Evolutionary conservation across 2,113 vertebrate genomes (phyloP).

Genomic region (Symphodus melops): DNA sequence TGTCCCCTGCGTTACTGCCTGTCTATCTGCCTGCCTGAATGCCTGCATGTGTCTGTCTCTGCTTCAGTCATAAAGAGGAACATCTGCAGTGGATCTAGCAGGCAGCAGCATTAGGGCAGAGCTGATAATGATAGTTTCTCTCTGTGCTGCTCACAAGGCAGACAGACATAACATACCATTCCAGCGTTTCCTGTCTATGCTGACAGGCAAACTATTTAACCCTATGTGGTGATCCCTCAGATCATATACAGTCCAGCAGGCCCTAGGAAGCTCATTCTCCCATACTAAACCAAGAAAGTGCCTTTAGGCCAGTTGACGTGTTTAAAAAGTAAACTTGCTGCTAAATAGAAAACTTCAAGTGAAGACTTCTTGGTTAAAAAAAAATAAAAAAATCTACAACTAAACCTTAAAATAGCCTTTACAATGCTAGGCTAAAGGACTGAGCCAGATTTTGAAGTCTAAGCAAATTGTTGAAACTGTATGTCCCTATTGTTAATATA

Average conservation of each 20-base stretch:
- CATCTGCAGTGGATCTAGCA: constrained; percentile 75
- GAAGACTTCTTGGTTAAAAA: too few relatives aligned
- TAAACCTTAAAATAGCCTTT: neutral
- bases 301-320: neutral
- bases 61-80: constrained; percentile 66
- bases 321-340: constrained; percentile 2
- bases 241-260: constrained; percentile 38
- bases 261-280: constrained; percentile 2
- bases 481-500: neutral
- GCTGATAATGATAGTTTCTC: constrained; percentile 79
- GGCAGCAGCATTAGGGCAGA: constrained; percentile 63
- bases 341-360: neutral
- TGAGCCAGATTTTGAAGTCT: neutral
- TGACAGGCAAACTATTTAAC: constrained; percentile 81
- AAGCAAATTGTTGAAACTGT: constrained; percentile 4
- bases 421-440: neutral
- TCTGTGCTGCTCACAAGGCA: constrained; percentile 71
- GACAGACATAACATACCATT: constrained; percentile 83
- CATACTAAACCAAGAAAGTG: neutral
- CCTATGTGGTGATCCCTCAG: constrained; percentile 69
- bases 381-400: neutral
- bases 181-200: constrained; percentile 79
- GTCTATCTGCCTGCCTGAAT: constrained; percentile 12
- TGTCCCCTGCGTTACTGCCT: constrained; percentile 24
- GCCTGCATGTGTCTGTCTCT: constrained; percentile 11